Percentiles rank a stretch among this genome's conserved stretches.
phyloP scores from a whole-genome alignment of 2,888 invertebrate genomes.

The Apamea anceps region DNA sequence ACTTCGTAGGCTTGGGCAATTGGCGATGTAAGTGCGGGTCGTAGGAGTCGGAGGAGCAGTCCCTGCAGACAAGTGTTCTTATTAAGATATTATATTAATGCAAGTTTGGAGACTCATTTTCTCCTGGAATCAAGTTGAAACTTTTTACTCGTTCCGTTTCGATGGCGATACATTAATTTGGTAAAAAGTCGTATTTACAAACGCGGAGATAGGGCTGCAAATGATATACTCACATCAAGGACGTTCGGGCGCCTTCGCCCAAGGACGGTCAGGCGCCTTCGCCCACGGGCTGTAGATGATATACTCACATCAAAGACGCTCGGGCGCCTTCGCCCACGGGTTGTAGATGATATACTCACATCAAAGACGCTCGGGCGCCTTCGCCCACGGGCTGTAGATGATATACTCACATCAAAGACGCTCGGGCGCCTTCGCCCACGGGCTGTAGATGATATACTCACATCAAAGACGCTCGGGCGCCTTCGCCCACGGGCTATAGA shows the following conservation, averaged over 20 bases:
- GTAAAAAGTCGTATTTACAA: background rate
- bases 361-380: constrained; percentile 54
- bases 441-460: constrained; percentile 63
- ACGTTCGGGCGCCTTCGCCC: constrained; percentile 54
- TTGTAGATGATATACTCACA: background rate
- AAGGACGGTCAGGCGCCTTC: constrained; percentile 53
- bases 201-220: background rate
- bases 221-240: constrained; percentile 38
- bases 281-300: constrained; percentile 65
- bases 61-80: constrained; percentile 57
- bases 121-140: background rate
- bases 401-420: constrained; percentile 44
- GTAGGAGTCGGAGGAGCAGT: constrained; percentile 85
- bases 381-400: constrained; percentile 68
- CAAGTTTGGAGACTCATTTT: background rate
- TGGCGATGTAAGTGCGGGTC: constrained; percentile 92
- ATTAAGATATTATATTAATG: no score
- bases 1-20: constrained; percentile 93
- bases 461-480: constrained; percentile 52
- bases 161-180: background rate
- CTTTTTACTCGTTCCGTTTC: background rate
- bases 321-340: constrained; percentile 55
- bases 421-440: constrained; percentile 54
- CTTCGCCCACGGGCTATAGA: constrained; percentile 66
- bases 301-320: constrained; percentile 48